Base-by-base conservation (phyloP, 2,113 vertebrate genomes). In the Aspiorhynchus laticeps region DNA sequence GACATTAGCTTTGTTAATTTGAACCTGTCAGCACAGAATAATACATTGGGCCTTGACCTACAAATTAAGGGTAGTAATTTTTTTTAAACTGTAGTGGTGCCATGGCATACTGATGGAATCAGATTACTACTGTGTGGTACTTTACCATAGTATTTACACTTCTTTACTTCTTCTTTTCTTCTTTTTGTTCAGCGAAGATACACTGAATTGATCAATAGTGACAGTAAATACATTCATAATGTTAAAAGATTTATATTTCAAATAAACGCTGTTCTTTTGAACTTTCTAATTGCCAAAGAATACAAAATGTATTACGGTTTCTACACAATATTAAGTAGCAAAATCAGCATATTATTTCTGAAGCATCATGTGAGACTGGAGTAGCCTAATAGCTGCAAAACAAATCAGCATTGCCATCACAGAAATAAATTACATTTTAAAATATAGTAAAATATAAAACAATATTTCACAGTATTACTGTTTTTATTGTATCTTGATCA, bases 1-100 rank as follows among this genome's bases (percentile, higher is more conserved):
- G 38, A 8, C 41, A 76, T 75, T 26, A 75, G 41, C 69, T 76
- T 76, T 76, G n/a, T 15, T 48, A 5, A 76, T 26, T 76, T 26
- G 28, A 48, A 75, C 38, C 38, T 41, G 71, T 74, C 71, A 46
- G 73, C 73, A 46, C 41, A 75, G 6, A 75, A 76, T 76, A 76
- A 26, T n/a, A 48, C 14, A 76, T 76, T 48, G 46, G 24, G 41
- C 24, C 14, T 11, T n/a, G n/a, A 48, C n/a, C 41, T 48, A 76
- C 71, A 74, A 36, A 41, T 75, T 75, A 75, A 46, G 12, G 41
- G 2, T 17, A 17, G 24, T 75, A 75, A 4, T 7, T n/a, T 43
- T 43, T 43, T 73, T 56, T 8, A 56, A 75, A 46, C 21, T 46
- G 11, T 43, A 24, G 11, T 7, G 11, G 12, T 48, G 41, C n/a